Percentiles rank a stretch among this genome's conserved stretches.
These are phyloP conservation scores for Lophura nycthemera DNA, from an alignment of 2,113 vertebrate species.

Conservation along the genomic window DNA sequence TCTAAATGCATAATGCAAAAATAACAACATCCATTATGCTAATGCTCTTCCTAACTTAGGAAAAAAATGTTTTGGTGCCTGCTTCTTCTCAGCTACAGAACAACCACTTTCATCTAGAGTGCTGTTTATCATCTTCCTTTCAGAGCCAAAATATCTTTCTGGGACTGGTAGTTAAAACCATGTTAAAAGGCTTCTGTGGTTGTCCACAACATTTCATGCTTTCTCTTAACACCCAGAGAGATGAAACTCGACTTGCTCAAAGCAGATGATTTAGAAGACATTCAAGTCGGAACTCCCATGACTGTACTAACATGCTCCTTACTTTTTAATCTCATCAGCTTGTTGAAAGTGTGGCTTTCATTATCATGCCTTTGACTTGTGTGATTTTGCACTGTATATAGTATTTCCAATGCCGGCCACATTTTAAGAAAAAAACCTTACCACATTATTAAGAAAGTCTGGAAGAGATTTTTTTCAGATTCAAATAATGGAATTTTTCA, in stretches of 20 bases:
- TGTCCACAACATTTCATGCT: neutral
- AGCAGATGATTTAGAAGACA: neutral
- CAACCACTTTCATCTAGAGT: neutral
- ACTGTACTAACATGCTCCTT: neutral
- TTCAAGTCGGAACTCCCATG: neutral
- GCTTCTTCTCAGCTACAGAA: neutral
- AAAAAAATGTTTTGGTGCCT: neutral
- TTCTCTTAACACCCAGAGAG: constrained; percentile 8
- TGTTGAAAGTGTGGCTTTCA: neutral
- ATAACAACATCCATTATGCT: neutral
- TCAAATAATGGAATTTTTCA: neutral
- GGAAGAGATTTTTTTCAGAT: constrained; percentile 22
- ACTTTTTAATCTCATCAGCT: neutral
- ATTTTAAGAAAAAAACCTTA: neutral
- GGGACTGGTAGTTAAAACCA: neutral
- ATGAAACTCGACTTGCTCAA: neutral
- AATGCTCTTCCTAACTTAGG: neutral
- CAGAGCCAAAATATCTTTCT: neutral
- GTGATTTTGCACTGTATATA: neutral
- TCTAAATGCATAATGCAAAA: neutral
- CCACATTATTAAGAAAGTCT: neutral
- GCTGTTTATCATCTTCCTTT: constrained; percentile 14
- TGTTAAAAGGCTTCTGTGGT: constrained; percentile 3
- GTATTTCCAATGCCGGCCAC: neutral
- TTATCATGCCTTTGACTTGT: neutral